These are phyloP conservation scores for Epinephelus awoara DNA, from an alignment of 2,797 vertebrate species.

Conservation along the genomic window DNA sequence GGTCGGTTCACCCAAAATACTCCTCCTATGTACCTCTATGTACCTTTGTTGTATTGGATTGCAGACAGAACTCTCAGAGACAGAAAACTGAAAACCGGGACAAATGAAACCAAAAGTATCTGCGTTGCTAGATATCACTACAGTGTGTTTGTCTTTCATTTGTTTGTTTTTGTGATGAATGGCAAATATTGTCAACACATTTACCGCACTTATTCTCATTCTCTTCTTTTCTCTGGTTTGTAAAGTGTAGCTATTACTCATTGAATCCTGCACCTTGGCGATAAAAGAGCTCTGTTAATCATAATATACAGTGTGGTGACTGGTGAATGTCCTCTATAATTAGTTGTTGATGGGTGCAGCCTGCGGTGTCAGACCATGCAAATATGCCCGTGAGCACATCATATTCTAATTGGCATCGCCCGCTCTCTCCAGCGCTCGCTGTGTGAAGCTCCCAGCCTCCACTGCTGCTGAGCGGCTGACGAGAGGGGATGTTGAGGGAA, in stretches of 20 bases:
- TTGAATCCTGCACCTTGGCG: not conserved
- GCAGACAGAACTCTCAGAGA: too few species aligned
- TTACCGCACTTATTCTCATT: not conserved
- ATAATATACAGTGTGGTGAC: constrained; percentile 23
- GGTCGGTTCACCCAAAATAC: not conserved
- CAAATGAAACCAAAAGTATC: not conserved
- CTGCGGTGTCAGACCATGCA: constrained; percentile 37
- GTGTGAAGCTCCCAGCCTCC: not conserved
- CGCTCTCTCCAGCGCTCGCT: constrained; percentile 9
- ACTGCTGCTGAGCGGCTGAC: constrained; percentile 17
- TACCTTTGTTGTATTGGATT: too few species aligned
- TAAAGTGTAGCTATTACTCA: constrained; percentile 3
- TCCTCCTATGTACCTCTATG: too few species aligned
- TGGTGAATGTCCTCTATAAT: constrained; percentile 51
- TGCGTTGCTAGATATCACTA: not conserved
- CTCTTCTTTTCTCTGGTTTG: not conserved
- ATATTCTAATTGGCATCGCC: constrained; percentile 37
- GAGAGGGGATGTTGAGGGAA: constrained; percentile 5
- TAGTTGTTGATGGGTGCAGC: constrained; percentile 43
- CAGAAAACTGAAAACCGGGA: not conserved
- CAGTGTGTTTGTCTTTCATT: not conserved
- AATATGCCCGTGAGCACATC: constrained; percentile 24
- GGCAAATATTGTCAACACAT: not conserved
- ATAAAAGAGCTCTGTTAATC: constrained; percentile 36
- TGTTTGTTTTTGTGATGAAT: not conserved